These are phyloP conservation scores for Pachyramphus minor DNA, from an alignment of 2,113 vertebrate genomes.

Conservation along the genomic window DNA sequence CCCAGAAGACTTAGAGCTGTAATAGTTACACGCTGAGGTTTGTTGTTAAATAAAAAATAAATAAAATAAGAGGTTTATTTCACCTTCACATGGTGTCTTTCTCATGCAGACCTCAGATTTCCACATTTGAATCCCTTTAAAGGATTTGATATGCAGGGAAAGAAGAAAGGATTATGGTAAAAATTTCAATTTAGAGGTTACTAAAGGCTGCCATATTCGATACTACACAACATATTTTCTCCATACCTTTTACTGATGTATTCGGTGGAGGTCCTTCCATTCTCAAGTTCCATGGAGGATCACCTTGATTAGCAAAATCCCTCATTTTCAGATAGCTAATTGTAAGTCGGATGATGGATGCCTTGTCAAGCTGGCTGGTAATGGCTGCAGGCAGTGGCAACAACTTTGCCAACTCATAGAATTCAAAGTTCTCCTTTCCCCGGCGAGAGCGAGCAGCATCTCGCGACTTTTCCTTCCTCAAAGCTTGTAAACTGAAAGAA, in stretches of 20 bases:
- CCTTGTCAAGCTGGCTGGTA: constrained; percentile 98
- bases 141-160: constrained; percentile 83
- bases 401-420: constrained; percentile 98
- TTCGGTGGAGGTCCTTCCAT: constrained; percentile 98
- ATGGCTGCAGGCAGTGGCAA: constrained; percentile 97
- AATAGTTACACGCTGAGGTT: constrained; percentile 34
- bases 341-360: constrained; percentile 97
- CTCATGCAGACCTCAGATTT: constrained; percentile 84
- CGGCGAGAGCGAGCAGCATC: constrained; percentile 95
- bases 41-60: constrained; percentile 56
- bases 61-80: constrained; percentile 76
- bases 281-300: constrained; percentile 96
- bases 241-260: constrained; percentile 97
- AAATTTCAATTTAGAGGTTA: constrained; percentile 67
- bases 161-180: constrained; percentile 80
- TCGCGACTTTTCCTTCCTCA: constrained; percentile 98
- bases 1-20: background rate
- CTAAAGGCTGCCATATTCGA: constrained; percentile 43
- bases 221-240: constrained; percentile 7
- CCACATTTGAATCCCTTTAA: constrained; percentile 83
- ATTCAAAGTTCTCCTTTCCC: constrained; percentile 99
- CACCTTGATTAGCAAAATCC: constrained; percentile 97
- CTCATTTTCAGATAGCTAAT: constrained; percentile 99
- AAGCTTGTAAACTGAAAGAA: constrained; percentile 91
- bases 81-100: constrained; percentile 83